Conservation (phyloP, 2,888 invertebrate species). For the Deilephila porcellus region DNA sequence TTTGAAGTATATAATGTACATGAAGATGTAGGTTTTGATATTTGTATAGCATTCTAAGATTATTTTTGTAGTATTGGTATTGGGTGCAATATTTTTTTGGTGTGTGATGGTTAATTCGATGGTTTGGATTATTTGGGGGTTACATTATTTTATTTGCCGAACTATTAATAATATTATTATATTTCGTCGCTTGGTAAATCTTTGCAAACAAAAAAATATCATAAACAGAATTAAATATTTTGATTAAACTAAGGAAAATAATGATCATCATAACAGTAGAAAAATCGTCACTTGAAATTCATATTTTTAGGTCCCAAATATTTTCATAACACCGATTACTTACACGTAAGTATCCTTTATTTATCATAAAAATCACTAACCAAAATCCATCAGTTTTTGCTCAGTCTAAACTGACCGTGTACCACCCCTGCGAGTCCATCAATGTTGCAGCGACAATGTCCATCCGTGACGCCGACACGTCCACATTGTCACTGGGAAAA, state of each 20-base stretch:
- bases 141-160: too few relatives aligned
- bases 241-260: too few relatives aligned
- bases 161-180: too few relatives aligned
- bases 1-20: not conserved
- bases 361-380: not conserved
- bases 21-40: not conserved
- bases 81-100: too few relatives aligned
- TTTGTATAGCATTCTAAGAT: not conserved
- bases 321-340: not conserved
- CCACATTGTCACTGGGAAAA: conserved; percentile 50
- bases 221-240: too few relatives aligned
- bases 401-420: conserved; percentile 23
- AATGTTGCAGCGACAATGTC: conserved; percentile 27
- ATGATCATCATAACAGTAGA: too few relatives aligned
- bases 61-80: too few relatives aligned
- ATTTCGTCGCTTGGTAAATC: too few relatives aligned
- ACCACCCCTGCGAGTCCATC: not conserved
- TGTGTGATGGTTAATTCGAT: too few relatives aligned
- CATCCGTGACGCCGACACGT: conserved; percentile 53
- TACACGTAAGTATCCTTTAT: not conserved
- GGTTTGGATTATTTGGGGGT: too few relatives aligned
- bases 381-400: not conserved
- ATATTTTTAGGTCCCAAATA: not conserved
- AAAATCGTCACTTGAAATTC: too few relatives aligned
- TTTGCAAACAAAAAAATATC: too few relatives aligned